Conservation (phyloP, 2,113 vertebrate genomes). For the Mustela lutreola region DNA sequence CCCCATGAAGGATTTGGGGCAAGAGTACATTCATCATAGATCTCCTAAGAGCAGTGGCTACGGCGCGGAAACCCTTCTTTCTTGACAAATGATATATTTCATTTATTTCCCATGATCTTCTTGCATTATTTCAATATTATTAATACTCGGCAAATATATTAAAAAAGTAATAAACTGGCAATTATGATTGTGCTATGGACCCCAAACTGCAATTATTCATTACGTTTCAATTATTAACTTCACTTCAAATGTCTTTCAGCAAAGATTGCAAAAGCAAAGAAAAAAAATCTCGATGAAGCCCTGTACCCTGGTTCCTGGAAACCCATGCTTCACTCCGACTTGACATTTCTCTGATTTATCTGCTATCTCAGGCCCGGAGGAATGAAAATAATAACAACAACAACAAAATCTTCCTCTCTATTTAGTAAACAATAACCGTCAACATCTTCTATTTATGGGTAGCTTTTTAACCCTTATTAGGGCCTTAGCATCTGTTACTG, state of each 20-base stretch:
- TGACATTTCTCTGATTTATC: constrained; percentile 65
- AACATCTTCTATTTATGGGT: neutral
- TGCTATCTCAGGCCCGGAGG: constrained; percentile 24
- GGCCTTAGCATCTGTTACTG: neutral
- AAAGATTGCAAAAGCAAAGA: constrained; percentile 59
- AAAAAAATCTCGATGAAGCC: neutral
- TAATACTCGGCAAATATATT: constrained; percentile 84
- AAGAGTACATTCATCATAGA: neutral
- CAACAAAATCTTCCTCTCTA: neutral
- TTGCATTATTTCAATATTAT: constrained; percentile 84
- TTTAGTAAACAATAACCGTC: constrained; percentile 49
- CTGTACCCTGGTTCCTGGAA: neutral
- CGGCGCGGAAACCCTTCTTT: constrained; percentile 52
- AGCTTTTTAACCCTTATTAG: neutral
- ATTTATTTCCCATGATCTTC: constrained; percentile 80
- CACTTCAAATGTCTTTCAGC: constrained; percentile 82
- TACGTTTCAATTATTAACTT: constrained; percentile 83
- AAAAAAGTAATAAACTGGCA: constrained; percentile 86
- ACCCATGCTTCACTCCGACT: constrained; percentile 37
- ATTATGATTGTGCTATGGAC: constrained; percentile 82
- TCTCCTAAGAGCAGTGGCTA: constrained; percentile 39
- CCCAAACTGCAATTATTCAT: constrained; percentile 83
- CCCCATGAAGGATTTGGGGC: neutral
- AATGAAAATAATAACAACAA: constrained; percentile 38
- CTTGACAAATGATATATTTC: constrained; percentile 82